Conservation (phyloP, 2,113 vertebrate genomes). For the Melanerpes formicivorus region DNA sequence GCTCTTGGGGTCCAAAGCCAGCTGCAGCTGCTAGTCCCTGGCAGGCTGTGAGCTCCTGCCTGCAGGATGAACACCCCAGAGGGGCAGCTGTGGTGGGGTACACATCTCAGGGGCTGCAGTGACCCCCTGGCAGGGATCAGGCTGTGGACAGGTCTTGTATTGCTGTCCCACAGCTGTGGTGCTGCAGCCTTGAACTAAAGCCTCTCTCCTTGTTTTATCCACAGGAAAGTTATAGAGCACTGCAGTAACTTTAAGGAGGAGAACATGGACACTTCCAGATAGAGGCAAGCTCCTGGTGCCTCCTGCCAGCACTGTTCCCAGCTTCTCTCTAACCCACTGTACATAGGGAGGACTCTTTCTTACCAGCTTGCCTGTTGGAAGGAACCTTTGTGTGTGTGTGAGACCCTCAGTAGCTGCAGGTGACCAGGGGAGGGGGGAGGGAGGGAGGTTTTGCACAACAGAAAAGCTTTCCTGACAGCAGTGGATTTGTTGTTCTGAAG, state of each 20-base stretch:
- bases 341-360: conserved; percentile 73
- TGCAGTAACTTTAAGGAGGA: conserved; percentile 96
- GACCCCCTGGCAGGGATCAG: neutral
- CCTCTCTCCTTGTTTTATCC: conserved; percentile 39
- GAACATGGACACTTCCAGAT: conserved; percentile 96
- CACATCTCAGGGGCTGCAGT: neutral
- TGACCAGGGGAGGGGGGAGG: conserved; percentile 62
- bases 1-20: neutral
- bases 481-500: conserved; percentile 77
- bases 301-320: conserved; percentile 73
- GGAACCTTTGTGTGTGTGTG: conserved; percentile 62
- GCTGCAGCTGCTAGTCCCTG: neutral
- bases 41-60: neutral
- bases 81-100: neutral
- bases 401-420: conserved; percentile 69
- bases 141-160: neutral
- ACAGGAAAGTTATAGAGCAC: conserved; percentile 94
- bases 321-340: conserved; percentile 77
- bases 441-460: conserved; percentile 81
- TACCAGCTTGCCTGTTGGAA: conserved; percentile 61
- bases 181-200: conserved; percentile 17
- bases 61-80: neutral
- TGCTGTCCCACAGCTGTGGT: neutral
- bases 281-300: conserved; percentile 69
- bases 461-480: conserved; percentile 79